Evolutionary conservation across 2,888 invertebrate genomes (phyloP).

Genomic region (Drosophila anceps): DNA sequence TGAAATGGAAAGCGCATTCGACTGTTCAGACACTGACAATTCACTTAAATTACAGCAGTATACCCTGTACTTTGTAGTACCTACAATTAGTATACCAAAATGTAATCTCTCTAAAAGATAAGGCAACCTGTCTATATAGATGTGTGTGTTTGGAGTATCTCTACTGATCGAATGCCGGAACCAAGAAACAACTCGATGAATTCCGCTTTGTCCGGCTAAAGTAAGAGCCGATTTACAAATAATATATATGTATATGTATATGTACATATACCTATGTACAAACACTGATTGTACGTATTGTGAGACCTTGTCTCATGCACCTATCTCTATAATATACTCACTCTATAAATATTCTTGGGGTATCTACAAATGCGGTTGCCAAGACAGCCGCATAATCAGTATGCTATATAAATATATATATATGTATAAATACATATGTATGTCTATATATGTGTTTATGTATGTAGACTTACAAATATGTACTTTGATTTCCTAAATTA

Average conservation of each 20-base stretch:
- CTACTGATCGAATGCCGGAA: neutral
- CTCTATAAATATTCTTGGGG: constrained; percentile 17
- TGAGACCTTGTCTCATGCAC: constrained; percentile 17
- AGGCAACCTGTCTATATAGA: too few species aligned
- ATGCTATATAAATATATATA: neutral
- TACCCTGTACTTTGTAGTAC: neutral
- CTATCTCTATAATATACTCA: constrained; percentile 12
- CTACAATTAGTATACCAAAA: neutral
- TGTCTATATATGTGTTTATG: neutral
- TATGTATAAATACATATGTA: too few species aligned
- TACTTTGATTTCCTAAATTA: neutral
- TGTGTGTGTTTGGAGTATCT: neutral
- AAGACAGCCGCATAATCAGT: constrained; percentile 57
- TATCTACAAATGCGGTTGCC: constrained; percentile 38
- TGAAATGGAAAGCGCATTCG: constrained; percentile 31
- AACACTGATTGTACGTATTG: neutral
- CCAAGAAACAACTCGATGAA: neutral
- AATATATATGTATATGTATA: neutral
- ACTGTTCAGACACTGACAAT: neutral
- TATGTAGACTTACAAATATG: neutral
- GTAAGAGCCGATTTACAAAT: neutral
- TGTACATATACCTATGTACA: neutral
- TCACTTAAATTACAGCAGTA: neutral
- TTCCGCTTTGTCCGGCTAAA: neutral
- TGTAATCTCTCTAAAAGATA: neutral